Percentiles rank a stretch among this genome's conserved stretches.
These are phyloP conservation scores for Hapalemur alaotrensis DNA, from an alignment of 2,797 vertebrate species.

Conservation along the genomic window DNA sequence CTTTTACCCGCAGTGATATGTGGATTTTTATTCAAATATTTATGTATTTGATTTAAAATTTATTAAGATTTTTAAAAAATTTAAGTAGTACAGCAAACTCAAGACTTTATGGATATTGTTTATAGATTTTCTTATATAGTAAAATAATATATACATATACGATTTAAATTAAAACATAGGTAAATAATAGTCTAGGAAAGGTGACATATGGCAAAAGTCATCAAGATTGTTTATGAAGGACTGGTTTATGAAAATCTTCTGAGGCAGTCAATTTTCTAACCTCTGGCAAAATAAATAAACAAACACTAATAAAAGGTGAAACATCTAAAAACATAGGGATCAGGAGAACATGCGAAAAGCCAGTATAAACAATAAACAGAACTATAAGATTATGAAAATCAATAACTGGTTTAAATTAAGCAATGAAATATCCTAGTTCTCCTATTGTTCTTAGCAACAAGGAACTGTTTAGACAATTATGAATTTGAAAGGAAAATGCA, in stretches of 20 bases:
- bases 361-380: neutral
- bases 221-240: neutral
- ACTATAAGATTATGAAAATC: neutral
- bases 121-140: neutral
- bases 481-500: conserved; percentile 22
- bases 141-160: conserved; percentile 21
- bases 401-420: conserved; percentile 28
- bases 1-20: neutral
- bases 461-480: neutral
- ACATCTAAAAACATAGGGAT: neutral
- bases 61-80: neutral
- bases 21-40: neutral
- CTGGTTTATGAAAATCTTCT: neutral
- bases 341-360: neutral
- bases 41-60: conserved; percentile 1
- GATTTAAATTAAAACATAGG: conserved; percentile 38
- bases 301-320: neutral
- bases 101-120: neutral
- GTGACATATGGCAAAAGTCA: neutral
- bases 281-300: neutral
- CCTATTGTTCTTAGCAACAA: neutral
- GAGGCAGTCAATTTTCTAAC: neutral
- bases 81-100: neutral
- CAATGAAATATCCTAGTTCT: conserved; percentile 3
- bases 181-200: conserved; percentile 22